Evolutionary conservation across 92 coral and sea anemone genomes (phyloP).

Genomic region (Bergia sp.): DNA sequence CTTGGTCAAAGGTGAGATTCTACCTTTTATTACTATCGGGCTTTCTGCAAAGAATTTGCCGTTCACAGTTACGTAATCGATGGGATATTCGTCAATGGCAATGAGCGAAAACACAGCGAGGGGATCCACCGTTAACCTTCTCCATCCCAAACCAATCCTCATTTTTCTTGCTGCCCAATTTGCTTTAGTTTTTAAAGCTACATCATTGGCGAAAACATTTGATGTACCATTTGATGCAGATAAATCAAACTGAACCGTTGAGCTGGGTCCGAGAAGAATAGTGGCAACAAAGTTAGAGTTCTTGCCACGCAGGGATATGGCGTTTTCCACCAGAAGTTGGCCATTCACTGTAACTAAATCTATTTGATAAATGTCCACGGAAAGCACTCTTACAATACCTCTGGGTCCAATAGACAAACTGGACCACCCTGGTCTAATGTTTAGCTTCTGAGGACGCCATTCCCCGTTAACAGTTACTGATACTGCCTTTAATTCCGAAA

Average conservation of each 20-base stretch:
- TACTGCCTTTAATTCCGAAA: constrained; percentile 26
- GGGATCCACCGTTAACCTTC: constrained; percentile 61
- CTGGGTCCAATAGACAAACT: constrained; percentile 63
- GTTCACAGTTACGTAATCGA: constrained; percentile 59
- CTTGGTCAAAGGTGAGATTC: constrained; percentile 68
- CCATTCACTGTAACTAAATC: constrained; percentile 72
- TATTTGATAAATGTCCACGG: constrained; percentile 65
- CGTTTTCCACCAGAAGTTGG: constrained; percentile 57
- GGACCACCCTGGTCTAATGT: constrained; percentile 60
- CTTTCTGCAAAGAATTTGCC: constrained; percentile 71
- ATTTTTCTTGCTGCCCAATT: constrained; percentile 63
- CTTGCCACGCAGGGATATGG: constrained; percentile 71
- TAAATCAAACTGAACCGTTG: constrained; percentile 25
- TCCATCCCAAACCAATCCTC: constrained; percentile 79
- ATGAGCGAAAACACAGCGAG: constrained; percentile 67
- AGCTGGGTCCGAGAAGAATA: constrained; percentile 25
- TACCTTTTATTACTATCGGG: constrained; percentile 69
- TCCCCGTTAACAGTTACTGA: constrained; percentile 37
- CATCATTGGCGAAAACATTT: background rate
- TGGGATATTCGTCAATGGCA: constrained; percentile 64
- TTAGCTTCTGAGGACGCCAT: constrained; percentile 11
- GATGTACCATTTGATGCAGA: constrained; percentile 15
- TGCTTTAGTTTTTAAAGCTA: constrained; percentile 48
- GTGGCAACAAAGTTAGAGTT: constrained; percentile 42
- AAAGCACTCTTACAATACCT: constrained; percentile 68